Base-by-base conservation (phyloP, 2,113 vertebrate species). In the Sylvia atricapilla region DNA sequence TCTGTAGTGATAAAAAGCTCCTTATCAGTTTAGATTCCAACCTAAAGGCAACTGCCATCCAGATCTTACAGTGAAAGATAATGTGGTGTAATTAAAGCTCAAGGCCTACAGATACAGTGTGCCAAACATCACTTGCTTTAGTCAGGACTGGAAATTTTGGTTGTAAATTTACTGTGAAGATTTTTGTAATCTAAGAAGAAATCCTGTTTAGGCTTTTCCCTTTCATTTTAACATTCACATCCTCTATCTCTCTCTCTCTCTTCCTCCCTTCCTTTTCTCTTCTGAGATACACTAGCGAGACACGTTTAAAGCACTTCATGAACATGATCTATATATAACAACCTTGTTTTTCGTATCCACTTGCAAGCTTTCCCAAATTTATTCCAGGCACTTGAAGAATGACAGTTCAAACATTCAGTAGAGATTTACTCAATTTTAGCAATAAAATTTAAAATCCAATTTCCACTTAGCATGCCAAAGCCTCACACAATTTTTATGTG, bases 1-100 rank as follows among this genome's bases (percentile, higher is more conserved):
- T 81, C 46, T 67, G 84, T 50, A 82, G 76, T 53, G 94, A 97
- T 97, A 90, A 96, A 94, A 97, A 97, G 88, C 79, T 83, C 62
- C 84, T 98, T 98, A 98, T 98, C 98, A 96, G 95, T 85, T 84
- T 82, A 94, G 90, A 97, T 96, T 95, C 95, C 92, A 96, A 96
- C 93, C 96, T 95, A 94, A 95, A 97, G 95, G 95, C 96, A 96
- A 94, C 77, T 84, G 93, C 91, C 97, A 94, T 95, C 96, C 91
- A 98, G 91, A 97, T 96, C 95, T 93, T 95, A 95, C 92, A 97
- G 95, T 89, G 94, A 91, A 95, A 98, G 97, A 97, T 97, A 97
- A 96, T 80, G 73, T 86, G 43, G 9, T 79, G 90, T 79, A 94
- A 96, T 97, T 95, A 90, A 96, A 94, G 76, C 82, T 94, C 78